Evolutionary conservation across 2,888 invertebrate genomes (phyloP).

Genomic region (Diabrotica balteata): DNA sequence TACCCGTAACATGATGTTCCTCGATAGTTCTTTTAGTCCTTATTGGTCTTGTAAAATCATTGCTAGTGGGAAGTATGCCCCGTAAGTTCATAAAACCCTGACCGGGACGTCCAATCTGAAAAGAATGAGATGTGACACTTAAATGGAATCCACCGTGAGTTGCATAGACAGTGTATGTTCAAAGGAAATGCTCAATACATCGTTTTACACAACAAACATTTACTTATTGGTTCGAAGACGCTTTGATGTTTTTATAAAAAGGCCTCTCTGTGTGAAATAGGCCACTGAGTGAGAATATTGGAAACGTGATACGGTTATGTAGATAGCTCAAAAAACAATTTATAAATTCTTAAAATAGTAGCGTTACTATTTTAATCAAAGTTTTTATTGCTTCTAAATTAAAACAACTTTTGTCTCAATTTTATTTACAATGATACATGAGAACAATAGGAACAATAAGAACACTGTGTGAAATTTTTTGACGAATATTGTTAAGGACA

Average conservation of each 20-base stretch:
- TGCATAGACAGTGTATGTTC: background rate
- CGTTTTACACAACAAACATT: constrained; percentile 5
- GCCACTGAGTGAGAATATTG: too few relatives aligned
- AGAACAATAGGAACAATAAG: too few relatives aligned
- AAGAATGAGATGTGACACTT: constrained; percentile 16
- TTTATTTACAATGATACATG: too few relatives aligned
- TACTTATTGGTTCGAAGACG: background rate
- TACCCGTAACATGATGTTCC: constrained; percentile 48
- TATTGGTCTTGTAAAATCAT: constrained; percentile 24
- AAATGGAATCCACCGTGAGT: background rate
- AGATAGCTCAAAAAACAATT: too few relatives aligned
- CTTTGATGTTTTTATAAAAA: background rate
- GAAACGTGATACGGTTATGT: too few relatives aligned
- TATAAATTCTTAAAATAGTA: too few relatives aligned
- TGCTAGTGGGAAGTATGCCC: constrained; percentile 25
- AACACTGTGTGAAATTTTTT: too few relatives aligned
- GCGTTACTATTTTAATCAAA: too few relatives aligned
- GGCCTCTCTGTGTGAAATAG: too few relatives aligned
- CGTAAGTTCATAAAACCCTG: constrained; percentile 14
- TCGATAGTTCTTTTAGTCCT: constrained; percentile 44
- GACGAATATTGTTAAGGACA: too few relatives aligned
- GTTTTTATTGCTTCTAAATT: too few relatives aligned
- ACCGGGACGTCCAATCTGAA: constrained; percentile 11
- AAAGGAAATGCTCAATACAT: background rate
- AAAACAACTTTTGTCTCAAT: too few relatives aligned